Conservation (phyloP, 2,113 vertebrate genomes). For the Myodes glareolus region DNA sequence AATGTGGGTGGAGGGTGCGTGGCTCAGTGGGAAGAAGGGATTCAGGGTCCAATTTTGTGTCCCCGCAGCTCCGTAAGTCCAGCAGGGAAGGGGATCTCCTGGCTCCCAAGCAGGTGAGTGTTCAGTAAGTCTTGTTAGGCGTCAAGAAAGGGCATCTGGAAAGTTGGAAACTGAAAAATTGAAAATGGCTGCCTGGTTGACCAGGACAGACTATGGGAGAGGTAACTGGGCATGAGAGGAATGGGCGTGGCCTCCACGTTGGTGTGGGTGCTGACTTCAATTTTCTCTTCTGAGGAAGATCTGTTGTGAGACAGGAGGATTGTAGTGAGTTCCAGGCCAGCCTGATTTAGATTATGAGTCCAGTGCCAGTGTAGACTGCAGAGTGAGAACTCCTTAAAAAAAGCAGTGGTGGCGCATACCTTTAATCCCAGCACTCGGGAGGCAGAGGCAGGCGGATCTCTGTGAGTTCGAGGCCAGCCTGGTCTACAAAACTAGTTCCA, state of each 20-base stretch:
- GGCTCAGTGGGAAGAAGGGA: neutral
- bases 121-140: constrained; percentile 36
- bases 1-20: neutral
- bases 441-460: too few relatives aligned
- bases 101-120: constrained; percentile 84
- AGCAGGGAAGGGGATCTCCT: constrained; percentile 84
- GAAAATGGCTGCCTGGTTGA: neutral
- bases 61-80: constrained; percentile 86
- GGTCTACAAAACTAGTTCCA: too few relatives aligned
- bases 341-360: neutral
- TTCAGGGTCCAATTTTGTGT: constrained; percentile 54
- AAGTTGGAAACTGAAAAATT: constrained; percentile 23
- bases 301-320: neutral
- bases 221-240: neutral
- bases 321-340: neutral
- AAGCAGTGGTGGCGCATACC: neutral
- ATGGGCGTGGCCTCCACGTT: neutral
- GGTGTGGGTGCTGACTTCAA: neutral
- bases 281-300: neutral
- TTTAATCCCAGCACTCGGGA: too few relatives aligned
- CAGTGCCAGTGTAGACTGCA: neutral
- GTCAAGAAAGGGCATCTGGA: constrained; percentile 71
- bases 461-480: too few relatives aligned
- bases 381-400: neutral
- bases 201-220: neutral